Conservation (phyloP, 1,140 invertebrate species). For the Calliphora vicina region DNA sequence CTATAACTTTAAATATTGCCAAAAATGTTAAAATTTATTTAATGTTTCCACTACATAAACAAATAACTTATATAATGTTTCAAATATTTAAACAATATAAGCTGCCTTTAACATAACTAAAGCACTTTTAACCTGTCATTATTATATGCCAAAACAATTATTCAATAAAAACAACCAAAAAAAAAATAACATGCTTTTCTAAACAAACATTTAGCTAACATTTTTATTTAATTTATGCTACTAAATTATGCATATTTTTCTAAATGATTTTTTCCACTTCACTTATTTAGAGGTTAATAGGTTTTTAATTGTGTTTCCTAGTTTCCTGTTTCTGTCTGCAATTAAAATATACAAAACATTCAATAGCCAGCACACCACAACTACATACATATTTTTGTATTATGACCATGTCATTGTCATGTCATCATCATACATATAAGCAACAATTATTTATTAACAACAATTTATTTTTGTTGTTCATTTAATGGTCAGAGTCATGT, state of each 20-base stretch:
- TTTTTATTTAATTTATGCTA: not conserved
- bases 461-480: too few relatives aligned
- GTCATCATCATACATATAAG: too few relatives aligned
- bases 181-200: too few relatives aligned
- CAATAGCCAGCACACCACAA: too few relatives aligned
- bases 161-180: too few relatives aligned
- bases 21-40: slow-evolving; percentile 1
- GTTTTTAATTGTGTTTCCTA: not conserved
- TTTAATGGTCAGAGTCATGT: not conserved
- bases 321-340: not conserved
- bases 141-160: too few relatives aligned
- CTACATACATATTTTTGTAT: too few relatives aligned
- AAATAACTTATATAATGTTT: not conserved
- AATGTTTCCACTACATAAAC: not conserved
- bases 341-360: too few relatives aligned
- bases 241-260: not conserved
- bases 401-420: too few relatives aligned
- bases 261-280: too few relatives aligned
- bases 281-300: not conserved
- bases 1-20: too few relatives aligned
- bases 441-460: too few relatives aligned
- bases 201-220: not conserved
- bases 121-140: not conserved
- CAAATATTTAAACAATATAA: not conserved
- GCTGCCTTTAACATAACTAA: not conserved